Percentiles rank a stretch among this genome's conserved stretches.
Evolutionary conservation across 35 echinoderm and acorn worm species (phyloP).

Genomic region (Heliocidaris tuberculata): DNA sequence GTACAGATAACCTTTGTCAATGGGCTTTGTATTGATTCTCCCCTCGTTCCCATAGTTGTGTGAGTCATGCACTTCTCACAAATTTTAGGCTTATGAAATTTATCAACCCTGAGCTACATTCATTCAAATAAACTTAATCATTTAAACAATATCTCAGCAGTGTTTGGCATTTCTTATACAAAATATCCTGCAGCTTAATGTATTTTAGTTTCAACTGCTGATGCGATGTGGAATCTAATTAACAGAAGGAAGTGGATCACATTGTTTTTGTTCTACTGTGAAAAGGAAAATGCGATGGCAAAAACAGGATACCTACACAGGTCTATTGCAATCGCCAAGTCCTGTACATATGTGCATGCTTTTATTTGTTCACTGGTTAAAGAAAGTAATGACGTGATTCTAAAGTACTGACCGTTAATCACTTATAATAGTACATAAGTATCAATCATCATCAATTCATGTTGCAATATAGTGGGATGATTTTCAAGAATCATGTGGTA

Average conservation of each 20-base stretch:
- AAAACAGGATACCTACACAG: background rate
- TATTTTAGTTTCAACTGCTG: background rate
- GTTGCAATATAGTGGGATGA: too few species aligned
- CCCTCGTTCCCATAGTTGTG: background rate
- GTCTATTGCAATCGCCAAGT: background rate
- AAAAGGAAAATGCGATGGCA: background rate
- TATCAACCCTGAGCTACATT: background rate
- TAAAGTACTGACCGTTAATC: too few species aligned
- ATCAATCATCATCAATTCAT: too few species aligned
- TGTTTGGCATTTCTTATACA: background rate
- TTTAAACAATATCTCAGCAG: background rate
- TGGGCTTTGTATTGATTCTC: background rate
- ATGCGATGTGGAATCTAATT: background rate
- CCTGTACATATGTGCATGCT: background rate
- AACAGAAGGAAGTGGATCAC: background rate
- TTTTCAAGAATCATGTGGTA: too few species aligned
- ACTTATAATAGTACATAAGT: too few species aligned
- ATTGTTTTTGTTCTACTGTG: background rate
- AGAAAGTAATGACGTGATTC: too few species aligned
- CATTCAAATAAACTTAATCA: background rate
- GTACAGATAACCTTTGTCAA: background rate
- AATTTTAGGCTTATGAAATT: background rate
- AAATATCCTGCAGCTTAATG: background rate
- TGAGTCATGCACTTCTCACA: background rate
- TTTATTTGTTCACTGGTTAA: too few species aligned